Base-by-base conservation (phyloP, 2,888 invertebrate genomes). In the Chromoteleia sp. region DNA sequence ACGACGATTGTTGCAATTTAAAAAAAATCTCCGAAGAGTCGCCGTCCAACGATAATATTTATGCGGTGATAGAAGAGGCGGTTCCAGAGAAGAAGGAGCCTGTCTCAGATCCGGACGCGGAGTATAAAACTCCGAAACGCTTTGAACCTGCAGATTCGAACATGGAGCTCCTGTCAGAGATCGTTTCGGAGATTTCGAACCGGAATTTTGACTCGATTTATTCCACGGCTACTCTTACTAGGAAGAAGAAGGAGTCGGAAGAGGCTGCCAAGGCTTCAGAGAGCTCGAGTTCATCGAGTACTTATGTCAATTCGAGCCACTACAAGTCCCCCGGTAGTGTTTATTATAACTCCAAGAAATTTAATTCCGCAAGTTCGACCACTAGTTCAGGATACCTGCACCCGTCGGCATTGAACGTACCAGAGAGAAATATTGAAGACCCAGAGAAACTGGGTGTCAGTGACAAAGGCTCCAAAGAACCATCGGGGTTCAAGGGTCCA, bases 131-230 rank as follows among this genome's bases (percentile, higher is more conserved):
- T 0, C 93, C 94, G 0, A 93, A 93, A 0, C 93, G 91, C 0
- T 3, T 78, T 0, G 84, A 74, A 10, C 6, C 30, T 1, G 2
- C 54, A 2, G 96, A 96, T 75, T 95, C 95, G 0, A 82, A 78
- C 82, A 94, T 96, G 93, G 97, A 97, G 0, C 91, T 97, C 15
- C 92, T 97, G 0, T 96, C 96, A 5, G 97, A 97, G 92, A 97
- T 97, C 75, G 97, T 97, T 0, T 95, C 95, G 45, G 97, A 97
- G 91, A 97, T 97, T 87, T 96, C 97, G 86, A 96, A 95, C 86
- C 93, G 97, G 30, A 97, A 97, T 89, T 95, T 96, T 36, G 97
- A 97, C 86, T 97, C 97, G 0, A 97, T 97, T 84, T 97, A 97
- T 89, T 96, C 97, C 0, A 95, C 96, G 0, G 95, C 96, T 0